A percentile compares a stretch with the other conserved stretches of the same genome.
These are phyloP conservation scores for Spongia lamella DNA, from an alignment of 37 sponge, comb jelly and placozoan species.

Conservation along the genomic window DNA sequence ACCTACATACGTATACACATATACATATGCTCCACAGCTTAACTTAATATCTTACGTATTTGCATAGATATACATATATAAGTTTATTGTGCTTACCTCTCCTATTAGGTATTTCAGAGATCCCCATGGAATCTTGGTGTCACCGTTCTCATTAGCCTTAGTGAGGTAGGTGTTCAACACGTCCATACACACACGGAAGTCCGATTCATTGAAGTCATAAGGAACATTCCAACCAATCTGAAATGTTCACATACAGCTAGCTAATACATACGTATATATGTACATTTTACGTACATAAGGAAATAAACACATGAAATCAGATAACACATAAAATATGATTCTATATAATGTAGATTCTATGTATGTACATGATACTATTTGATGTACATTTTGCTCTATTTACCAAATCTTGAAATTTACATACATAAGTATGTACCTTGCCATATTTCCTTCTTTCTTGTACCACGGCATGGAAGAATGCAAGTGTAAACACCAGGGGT, in stretches of 20 bases:
- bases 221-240: conserved; percentile 99
- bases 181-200: conserved; percentile 97
- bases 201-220: conserved; percentile 99
- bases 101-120: conserved; percentile 99
- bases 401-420: too few relatives aligned
- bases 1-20: conserved; percentile 69
- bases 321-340: background rate
- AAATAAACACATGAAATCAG: too few relatives aligned
- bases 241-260: background rate
- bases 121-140: conserved; percentile 97
- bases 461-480: conserved; percentile 99
- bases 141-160: conserved; percentile 83
- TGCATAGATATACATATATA: too few relatives aligned
- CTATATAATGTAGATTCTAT: background rate
- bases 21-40: too few relatives aligned
- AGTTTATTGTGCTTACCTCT: too few relatives aligned
- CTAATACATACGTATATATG: too few relatives aligned
- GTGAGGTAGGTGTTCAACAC: conserved; percentile 89
- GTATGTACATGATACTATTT: background rate
- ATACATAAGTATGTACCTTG: too few relatives aligned
- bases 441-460: conserved; percentile 99
- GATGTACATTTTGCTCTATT: too few relatives aligned
- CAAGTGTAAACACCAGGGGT: conserved; percentile 90
- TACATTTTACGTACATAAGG: too few relatives aligned
- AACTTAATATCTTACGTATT: too few relatives aligned